phyloP scores from a whole-genome alignment of 2,113 vertebrate genomes.

The Crotalus tigris region DNA sequence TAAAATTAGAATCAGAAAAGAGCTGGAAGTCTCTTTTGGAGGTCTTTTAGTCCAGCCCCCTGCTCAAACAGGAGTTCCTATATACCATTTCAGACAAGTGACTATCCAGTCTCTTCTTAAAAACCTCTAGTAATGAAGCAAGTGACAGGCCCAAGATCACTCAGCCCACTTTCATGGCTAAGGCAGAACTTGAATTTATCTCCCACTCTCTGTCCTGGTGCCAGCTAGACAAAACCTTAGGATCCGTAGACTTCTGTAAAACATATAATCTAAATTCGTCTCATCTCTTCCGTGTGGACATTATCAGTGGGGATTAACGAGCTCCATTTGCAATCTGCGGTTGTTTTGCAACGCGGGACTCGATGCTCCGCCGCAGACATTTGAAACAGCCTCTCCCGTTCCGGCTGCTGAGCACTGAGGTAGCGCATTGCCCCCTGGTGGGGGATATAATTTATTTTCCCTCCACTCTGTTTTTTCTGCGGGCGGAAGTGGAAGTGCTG shows the following conservation, averaged over 20 bases:
- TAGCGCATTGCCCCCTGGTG: constrained; percentile 36
- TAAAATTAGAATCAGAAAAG: too few species aligned
- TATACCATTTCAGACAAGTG: too few species aligned
- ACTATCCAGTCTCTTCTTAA: too few species aligned
- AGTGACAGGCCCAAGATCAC: neutral
- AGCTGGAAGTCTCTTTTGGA: too few species aligned
- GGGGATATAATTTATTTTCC: neutral
- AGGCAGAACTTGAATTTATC: neutral
- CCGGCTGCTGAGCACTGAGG: neutral
- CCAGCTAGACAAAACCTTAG: neutral
- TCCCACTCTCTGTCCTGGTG: neutral
- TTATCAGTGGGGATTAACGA: neutral
- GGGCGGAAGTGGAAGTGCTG: constrained; percentile 8
- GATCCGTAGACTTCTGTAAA: neutral
- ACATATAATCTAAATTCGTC: neutral
- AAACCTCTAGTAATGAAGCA: too few species aligned
- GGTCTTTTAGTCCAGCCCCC: too few species aligned
- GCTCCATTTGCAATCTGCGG: neutral
- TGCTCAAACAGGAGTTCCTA: too few species aligned
- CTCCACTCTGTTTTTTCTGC: neutral
- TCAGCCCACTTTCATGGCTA: neutral
- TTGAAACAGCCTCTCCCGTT: neutral
- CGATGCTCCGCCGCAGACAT: neutral
- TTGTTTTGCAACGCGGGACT: neutral
- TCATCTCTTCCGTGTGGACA: neutral